phyloP scores from a whole-genome alignment of 2,113 vertebrate species.

The Leptosomus discolor region DNA sequence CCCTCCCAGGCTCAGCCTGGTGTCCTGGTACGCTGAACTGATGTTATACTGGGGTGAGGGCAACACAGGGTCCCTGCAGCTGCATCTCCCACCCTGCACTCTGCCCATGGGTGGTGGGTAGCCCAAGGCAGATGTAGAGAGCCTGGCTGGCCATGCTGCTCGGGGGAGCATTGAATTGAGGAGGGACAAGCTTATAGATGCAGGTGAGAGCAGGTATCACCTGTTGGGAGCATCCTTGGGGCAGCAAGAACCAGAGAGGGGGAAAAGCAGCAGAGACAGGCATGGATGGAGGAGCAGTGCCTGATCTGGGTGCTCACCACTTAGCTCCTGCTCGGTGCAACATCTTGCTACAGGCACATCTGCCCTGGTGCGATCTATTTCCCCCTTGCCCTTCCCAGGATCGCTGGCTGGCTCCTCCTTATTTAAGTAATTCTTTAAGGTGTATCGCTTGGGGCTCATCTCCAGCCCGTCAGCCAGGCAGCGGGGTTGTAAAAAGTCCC shows the following conservation, averaged over 20 bases:
- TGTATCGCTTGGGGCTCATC: background rate
- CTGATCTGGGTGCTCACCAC: background rate
- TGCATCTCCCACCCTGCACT: background rate
- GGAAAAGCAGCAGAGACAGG: background rate
- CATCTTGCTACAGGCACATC: background rate
- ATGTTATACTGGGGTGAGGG: background rate
- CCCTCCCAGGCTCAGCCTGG: background rate
- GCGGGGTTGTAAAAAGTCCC: background rate
- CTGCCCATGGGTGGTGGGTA: background rate
- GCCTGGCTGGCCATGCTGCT: background rate
- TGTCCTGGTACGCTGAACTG: background rate
- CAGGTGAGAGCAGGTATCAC: background rate
- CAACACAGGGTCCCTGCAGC: background rate
- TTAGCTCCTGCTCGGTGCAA: background rate
- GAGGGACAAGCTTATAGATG: background rate
- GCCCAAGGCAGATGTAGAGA: background rate
- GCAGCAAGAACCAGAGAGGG: background rate
- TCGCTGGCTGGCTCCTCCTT: background rate
- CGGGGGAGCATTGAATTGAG: background rate
- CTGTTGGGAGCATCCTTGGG: background rate
- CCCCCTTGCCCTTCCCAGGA: background rate
- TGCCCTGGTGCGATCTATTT: rapidly evolving
- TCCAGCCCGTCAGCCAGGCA: background rate
- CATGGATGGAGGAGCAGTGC: background rate
- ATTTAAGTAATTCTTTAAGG: background rate